A percentile compares a stretch with the other conserved stretches of the same genome.
Conservation (phyloP, 2,888 invertebrate genomes). For the Epirrhoe tristata region DNA sequence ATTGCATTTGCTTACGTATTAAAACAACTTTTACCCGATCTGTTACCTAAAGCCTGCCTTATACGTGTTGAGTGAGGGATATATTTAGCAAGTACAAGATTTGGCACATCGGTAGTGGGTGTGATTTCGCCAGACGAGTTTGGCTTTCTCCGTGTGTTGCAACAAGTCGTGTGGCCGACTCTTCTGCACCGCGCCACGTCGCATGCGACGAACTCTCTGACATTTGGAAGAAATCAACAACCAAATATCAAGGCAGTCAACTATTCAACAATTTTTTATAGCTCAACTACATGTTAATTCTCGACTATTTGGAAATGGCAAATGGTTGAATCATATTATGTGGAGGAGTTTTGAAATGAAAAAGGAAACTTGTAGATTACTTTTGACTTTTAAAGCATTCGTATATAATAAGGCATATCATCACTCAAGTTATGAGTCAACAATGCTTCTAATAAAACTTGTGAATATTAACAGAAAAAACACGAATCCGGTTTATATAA, state of each 20-base stretch:
- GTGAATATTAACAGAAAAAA: slow-evolving; percentile 23
- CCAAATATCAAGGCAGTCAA: slow-evolving; percentile 78
- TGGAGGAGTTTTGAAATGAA: slow-evolving; percentile 64
- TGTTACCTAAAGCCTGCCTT: slow-evolving; percentile 58
- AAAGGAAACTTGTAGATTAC: slow-evolving; percentile 75
- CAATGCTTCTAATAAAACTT: slow-evolving; percentile 26
- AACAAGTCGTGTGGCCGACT: slow-evolving; percentile 53
- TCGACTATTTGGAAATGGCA: slow-evolving; percentile 55
- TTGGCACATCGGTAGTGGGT: slow-evolving; percentile 79
- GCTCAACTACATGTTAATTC: slow-evolving; percentile 36
- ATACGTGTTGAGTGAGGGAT: slow-evolving; percentile 55
- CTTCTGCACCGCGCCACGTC: slow-evolving; percentile 34
- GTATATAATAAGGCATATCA: slow-evolving; percentile 39
- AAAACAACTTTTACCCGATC: slow-evolving; percentile 74
- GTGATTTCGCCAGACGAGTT: slow-evolving; percentile 79
- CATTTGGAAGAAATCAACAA: slow-evolving; percentile 66
- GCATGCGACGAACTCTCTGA: slow-evolving; percentile 53
- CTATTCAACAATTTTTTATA: slow-evolving; percentile 56
- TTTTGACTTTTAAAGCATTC: slow-evolving; percentile 49
- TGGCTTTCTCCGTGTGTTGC: slow-evolving; percentile 80
- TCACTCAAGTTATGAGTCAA: slow-evolving; percentile 50
- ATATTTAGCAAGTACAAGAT: slow-evolving; percentile 64
- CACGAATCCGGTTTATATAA: slow-evolving; percentile 29
- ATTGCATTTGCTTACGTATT: slow-evolving; percentile 47
- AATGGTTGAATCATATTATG: slow-evolving; percentile 69